Evolutionary conservation across 23 tunicate species (phyloP).

Genomic region (Clavelina lepadiformis): DNA sequence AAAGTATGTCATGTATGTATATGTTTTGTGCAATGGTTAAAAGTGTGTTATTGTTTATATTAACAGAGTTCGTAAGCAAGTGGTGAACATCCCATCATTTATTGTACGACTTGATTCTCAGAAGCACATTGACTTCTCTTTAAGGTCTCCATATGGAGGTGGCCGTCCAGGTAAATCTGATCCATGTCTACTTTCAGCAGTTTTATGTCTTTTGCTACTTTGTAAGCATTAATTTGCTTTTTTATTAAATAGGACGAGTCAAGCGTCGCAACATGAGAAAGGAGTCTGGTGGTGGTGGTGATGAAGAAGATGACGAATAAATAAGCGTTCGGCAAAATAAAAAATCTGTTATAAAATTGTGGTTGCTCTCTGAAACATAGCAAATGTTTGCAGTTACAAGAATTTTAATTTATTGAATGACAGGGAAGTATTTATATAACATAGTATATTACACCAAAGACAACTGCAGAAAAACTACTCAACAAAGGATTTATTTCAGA

Average conservation of each 20-base stretch:
- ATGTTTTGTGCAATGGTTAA: too few relatives aligned
- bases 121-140: constrained; percentile 97
- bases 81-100: constrained; percentile 95
- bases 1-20: too few relatives aligned
- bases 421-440: too few relatives aligned
- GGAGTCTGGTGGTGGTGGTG: constrained; percentile 32
- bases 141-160: constrained; percentile 94
- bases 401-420: too few relatives aligned
- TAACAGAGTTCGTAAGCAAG: constrained; percentile 87
- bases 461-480: too few relatives aligned
- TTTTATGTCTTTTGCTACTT: not conserved
- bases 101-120: constrained; percentile 93
- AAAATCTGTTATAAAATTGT: not conserved
- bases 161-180: constrained; percentile 74
- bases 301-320: constrained; percentile 77
- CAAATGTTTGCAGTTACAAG: not conserved
- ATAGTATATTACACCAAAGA: too few relatives aligned
- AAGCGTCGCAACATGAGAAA: constrained; percentile 79
- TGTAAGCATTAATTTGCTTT: not conserved
- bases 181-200: not conserved
- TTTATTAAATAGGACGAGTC: constrained; percentile 62
- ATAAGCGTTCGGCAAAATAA: constrained; percentile 2
- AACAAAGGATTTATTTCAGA: too few relatives aligned
- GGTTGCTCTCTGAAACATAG: not conserved
- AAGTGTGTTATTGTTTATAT: not conserved